phyloP scores from a whole-genome alignment of 2,113 vertebrate genomes.

The Tachuris rubrigastra region DNA sequence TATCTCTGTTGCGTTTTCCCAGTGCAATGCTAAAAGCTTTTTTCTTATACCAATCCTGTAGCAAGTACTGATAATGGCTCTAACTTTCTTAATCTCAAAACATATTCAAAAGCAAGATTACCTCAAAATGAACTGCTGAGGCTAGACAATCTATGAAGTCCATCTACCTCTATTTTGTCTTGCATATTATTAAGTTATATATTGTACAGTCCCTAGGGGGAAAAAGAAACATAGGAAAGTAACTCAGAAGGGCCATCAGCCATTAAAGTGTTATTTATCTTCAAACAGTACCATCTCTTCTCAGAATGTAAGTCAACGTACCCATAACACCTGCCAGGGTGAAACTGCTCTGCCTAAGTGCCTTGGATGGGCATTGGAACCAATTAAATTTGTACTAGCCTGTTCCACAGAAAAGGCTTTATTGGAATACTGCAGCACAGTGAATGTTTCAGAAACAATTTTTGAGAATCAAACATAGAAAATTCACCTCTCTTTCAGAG shows the following conservation, averaged over 20 bases:
- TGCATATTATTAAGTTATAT: not conserved
- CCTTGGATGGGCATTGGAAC: not conserved
- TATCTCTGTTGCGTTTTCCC: not conserved
- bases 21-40: not conserved
- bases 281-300: not conserved
- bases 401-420: slow-evolving; percentile 52
- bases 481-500: slow-evolving; percentile 29
- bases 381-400: not conserved
- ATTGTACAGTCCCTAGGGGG: not conserved
- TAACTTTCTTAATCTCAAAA: not conserved
- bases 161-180: slow-evolving; percentile 28
- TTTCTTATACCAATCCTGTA: not conserved
- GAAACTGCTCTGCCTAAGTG: not conserved
- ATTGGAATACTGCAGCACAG: not conserved
- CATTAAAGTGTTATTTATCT: not conserved
- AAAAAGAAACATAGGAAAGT: not conserved
- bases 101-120: slow-evolving; percentile 8
- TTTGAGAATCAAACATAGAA: slow-evolving; percentile 27
- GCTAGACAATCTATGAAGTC: slow-evolving; percentile 31
- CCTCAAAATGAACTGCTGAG: slow-evolving; percentile 7
- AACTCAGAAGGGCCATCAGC: not conserved
- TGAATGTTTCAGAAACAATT: not conserved
- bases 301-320: not conserved
- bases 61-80: not conserved
- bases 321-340: not conserved